phyloP scores from a whole-genome alignment of 2,888 invertebrate genomes.

The Strigamia transsilvanica region DNA sequence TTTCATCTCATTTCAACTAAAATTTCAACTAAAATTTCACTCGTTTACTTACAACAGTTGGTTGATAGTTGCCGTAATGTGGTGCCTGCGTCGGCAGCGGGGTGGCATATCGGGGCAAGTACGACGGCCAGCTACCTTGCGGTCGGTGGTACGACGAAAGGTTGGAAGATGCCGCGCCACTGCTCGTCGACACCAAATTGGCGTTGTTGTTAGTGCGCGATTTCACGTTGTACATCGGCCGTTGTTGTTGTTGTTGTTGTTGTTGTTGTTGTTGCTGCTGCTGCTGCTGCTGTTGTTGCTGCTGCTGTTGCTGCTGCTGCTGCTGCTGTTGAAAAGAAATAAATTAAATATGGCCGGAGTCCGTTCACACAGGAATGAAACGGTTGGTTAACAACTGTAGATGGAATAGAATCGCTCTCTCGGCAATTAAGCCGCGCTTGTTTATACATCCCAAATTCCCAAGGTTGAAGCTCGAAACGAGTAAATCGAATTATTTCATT shows the following conservation, averaged over 20 bases:
- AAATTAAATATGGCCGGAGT: neutral
- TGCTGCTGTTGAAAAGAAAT: neutral
- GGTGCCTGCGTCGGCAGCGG: slow-evolving; percentile 52
- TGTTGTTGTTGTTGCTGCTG: slow-evolving; percentile 49
- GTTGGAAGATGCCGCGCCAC: slow-evolving; percentile 54
- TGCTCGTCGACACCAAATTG: slow-evolving; percentile 55
- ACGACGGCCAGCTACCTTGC: slow-evolving; percentile 55
- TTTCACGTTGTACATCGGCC: slow-evolving; percentile 55
- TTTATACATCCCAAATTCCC: neutral
- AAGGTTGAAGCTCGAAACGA: neutral
- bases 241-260: slow-evolving; percentile 53
- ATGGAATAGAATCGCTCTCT: neutral
- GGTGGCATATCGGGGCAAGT: slow-evolving; percentile 55
- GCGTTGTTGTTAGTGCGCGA: slow-evolving; percentile 54
- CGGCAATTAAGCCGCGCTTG: neutral
- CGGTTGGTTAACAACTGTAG: slow-evolving; percentile 40
- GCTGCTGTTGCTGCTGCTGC: neutral
- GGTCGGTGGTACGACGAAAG: slow-evolving; percentile 54
- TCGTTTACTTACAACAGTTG: slow-evolving; percentile 44
- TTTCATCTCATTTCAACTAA: neutral
- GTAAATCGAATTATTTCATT: neutral
- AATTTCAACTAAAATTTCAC: neutral
- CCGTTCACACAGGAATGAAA: slow-evolving; percentile 36
- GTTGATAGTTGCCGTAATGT: slow-evolving; percentile 55
- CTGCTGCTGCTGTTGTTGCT: slow-evolving; percentile 22